These are phyloP conservation scores for Heliconius melpomene DNA, from an alignment of 1,140 invertebrate species.

Conservation along the genomic window DNA sequence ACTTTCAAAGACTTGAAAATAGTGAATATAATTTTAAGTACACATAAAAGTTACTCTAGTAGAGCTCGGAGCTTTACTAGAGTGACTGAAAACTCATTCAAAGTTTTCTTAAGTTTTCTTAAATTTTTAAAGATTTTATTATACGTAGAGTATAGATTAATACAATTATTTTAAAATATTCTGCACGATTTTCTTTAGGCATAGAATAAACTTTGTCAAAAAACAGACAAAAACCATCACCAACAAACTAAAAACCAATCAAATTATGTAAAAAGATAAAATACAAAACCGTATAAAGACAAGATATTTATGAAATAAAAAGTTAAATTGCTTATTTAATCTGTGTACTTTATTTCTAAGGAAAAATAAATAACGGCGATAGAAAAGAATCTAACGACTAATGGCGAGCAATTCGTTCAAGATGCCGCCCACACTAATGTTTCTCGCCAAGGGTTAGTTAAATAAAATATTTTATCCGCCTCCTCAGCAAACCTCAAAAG, in stretches of 20 bases:
- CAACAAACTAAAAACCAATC: too few species aligned
- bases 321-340: slow-evolving; percentile 16
- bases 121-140: too few species aligned
- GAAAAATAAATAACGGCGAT: slow-evolving; percentile 27
- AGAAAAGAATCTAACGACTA: slow-evolving; percentile 23
- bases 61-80: not conserved
- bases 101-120: too few species aligned
- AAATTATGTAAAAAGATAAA: not conserved
- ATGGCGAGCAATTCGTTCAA: slow-evolving; percentile 41
- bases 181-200: too few species aligned
- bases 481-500: slow-evolving; percentile 41
- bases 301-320: slow-evolving; percentile 6
- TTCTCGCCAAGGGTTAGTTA: slow-evolving; percentile 39
- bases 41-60: not conserved
- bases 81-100: not conserved
- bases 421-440: slow-evolving; percentile 41
- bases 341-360: slow-evolving; percentile 12
- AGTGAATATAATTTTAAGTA: not conserved
- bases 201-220: too few species aligned
- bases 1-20: not conserved
- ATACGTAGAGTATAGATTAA: too few species aligned
- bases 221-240: too few species aligned
- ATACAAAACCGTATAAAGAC: not conserved
- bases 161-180: too few species aligned
- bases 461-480: slow-evolving; percentile 43